phyloP scores from a whole-genome alignment of 2,797 vertebrate species.

The Nasua narica region DNA sequence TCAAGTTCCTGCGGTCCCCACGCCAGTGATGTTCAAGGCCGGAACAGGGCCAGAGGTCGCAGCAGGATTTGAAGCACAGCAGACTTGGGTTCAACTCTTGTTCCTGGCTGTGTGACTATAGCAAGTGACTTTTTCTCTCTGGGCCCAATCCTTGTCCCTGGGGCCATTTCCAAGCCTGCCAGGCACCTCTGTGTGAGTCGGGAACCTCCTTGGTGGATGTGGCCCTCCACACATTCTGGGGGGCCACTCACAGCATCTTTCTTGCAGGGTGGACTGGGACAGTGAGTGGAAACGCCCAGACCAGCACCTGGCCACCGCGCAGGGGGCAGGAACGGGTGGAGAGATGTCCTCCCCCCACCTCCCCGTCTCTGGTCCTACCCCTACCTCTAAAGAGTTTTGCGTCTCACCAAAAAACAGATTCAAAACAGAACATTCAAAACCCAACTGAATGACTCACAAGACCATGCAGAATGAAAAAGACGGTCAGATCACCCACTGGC shows the following conservation, averaged over 20 bases:
- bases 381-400: accelerated
- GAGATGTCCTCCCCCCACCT: too few relatives aligned
- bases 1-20: background rate
- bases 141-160: background rate
- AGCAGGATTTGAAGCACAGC: too few relatives aligned
- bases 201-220: background rate
- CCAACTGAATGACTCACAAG: background rate
- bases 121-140: background rate
- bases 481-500: accelerated
- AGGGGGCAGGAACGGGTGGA: accelerated
- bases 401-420: background rate
- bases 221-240: background rate
- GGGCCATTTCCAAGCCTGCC: too few relatives aligned
- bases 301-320: accelerated
- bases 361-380: background rate
- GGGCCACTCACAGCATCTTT: background rate
- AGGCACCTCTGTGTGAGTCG: background rate
- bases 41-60: accelerated
- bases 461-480: accelerated
- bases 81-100: background rate
- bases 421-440: background rate
- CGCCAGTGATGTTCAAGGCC: accelerated
- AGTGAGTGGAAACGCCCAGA: accelerated
- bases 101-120: background rate
- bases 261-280: accelerated